Evolutionary conservation across 1,140 invertebrate genomes (phyloP).

Genomic region (Stenopsyche tienmushanensis): DNA sequence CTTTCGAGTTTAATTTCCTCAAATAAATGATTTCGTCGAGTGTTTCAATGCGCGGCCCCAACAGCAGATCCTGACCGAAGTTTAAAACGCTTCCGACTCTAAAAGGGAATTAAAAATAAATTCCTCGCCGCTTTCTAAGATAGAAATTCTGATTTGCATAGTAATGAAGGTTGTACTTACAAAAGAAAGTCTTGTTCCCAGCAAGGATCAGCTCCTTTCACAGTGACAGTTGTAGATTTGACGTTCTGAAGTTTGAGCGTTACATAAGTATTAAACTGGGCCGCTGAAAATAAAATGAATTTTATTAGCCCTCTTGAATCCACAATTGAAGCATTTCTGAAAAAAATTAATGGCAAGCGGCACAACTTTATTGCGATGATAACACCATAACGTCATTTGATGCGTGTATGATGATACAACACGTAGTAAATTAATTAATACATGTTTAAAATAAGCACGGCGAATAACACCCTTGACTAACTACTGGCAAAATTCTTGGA

Average conservation of each 20-base stretch:
- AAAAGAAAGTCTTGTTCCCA: constrained; percentile 99
- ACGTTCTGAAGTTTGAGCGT: constrained; percentile 97
- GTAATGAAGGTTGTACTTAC: constrained; percentile 67
- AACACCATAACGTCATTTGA: no score
- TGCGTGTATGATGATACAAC: no score
- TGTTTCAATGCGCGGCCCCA: no score
- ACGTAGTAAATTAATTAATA: no score
- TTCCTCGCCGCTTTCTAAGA: not conserved
- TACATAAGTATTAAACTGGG: constrained; percentile 88
- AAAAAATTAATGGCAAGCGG: not conserved
- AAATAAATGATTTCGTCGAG: no score
- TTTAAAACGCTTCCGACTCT: not conserved
- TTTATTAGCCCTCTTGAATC: not conserved
- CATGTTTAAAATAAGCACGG: no score
- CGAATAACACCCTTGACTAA: no score
- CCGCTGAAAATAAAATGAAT: constrained; percentile 58
- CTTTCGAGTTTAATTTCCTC: no score
- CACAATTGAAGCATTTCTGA: no score
- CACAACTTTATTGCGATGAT: no score
- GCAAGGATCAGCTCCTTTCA: constrained; percentile 91
- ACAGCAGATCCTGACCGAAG: not conserved
- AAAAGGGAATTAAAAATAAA: constrained; percentile 6
- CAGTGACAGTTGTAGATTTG: constrained; percentile 95
- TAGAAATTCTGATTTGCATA: not conserved
- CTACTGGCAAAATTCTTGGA: no score